Evolutionary conservation across 2,888 invertebrate genomes (phyloP), one percentile per base, ranked within the genome.

Genomic region (Tiphia femorata): DNA sequence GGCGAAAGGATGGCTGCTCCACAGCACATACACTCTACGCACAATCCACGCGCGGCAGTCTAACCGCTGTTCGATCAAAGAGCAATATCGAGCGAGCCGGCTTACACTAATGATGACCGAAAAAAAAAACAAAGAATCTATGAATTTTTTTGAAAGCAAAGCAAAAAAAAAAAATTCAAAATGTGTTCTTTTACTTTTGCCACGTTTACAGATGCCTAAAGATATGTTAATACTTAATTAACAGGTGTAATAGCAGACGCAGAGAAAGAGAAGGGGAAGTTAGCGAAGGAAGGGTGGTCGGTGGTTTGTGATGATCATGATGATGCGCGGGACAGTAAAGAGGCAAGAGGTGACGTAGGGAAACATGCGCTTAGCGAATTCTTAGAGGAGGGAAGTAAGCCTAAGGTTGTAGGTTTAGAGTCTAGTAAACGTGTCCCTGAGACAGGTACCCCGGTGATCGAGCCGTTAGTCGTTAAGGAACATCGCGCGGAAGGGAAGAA

Each of bases 201-300:
- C 35, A 65, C 59, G 73, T 81, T 79, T 78, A 72, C 64, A 77
- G 77, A 81, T 76, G 76, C 73, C 81, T 83, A 83, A 82, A 82
- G n/a, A 78, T 82, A 69, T 77, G 68, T n/a, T 80, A 73, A 81
- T 82, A 82, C 76, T 83, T 83, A 81, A 83, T 83, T 83, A 82
- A 83, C 83, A 83, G 83, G 83, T 83, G 73, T 83, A 76, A 81
- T 82, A 78, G 81, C 82, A 80, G 83, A 83, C 72, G 83, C 83
- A 67, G 82, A 82, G 80, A 83, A 81, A 83, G 80, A 82, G 81
- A 82, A 80, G 82, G 79, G 77, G 81, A 80, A 80, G 77, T 83
- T 83, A 81, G 79, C 78, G 77, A 81, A 75, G 80, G 80, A 83
- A 78, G 83, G 83, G 83, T 83, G 81, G 82, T 83, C 81, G 80